Percentiles rank a stretch among this genome's conserved stretches.
Conservation (phyloP, 2,797 vertebrate genomes). For the Pyrrhura leucotis region DNA sequence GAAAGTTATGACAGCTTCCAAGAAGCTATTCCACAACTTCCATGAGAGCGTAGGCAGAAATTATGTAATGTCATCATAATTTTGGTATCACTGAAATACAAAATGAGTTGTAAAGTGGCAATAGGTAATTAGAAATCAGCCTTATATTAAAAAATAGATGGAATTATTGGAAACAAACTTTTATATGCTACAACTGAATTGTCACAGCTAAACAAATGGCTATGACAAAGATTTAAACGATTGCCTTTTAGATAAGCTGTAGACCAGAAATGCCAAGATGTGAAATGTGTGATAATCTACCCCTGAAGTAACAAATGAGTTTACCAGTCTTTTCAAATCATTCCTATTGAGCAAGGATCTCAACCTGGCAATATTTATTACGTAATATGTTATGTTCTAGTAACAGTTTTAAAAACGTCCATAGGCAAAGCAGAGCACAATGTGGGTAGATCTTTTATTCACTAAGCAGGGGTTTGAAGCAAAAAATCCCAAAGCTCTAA, state of each 20-base stretch:
- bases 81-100: neutral
- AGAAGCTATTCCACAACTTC: neutral
- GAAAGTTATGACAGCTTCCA: neutral
- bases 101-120: neutral
- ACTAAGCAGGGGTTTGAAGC: neutral
- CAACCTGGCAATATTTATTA: neutral
- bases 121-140: neutral
- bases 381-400: neutral
- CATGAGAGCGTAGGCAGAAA: neutral
- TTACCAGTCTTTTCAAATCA: neutral
- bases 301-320: slow-evolving; percentile 3
- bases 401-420: neutral
- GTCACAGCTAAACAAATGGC: neutral
- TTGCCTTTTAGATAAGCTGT: neutral
- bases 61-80: neutral
- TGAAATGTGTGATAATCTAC: neutral
- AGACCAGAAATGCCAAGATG: neutral
- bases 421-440: neutral
- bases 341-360: neutral
- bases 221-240: neutral
- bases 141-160: neutral
- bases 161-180: neutral
- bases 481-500: neutral
- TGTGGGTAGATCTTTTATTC: neutral
- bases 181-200: neutral